Evolutionary conservation across 2,113 vertebrate genomes (phyloP), one percentile per base, ranked within the genome.

Genomic region (Eurypyga helias): DNA sequence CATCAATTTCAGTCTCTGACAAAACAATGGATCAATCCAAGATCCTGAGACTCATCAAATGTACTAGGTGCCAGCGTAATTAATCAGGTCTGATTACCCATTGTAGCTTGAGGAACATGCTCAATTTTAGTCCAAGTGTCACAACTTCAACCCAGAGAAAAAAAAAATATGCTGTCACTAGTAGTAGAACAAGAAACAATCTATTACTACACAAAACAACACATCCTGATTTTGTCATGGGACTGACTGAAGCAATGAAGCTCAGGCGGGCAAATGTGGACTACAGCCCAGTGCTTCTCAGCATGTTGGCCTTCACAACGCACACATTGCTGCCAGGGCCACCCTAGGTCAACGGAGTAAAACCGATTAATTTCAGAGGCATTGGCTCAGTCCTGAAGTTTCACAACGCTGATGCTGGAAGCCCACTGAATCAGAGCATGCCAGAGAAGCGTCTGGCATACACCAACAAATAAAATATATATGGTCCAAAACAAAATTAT

Each of bases 31-130:
- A 33, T 69, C 43, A 91, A 88, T 96, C 21, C 81, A 94, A 86
- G 46, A 86, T 95, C 21, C 57, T 43, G 57, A 96, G 78, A 86
- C 77, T 88, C 93, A 93, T 96, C 38, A 94, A 95, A 67, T 25
- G 14, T 55, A 46, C 36, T 10, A 19, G 51, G 34, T 90, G 73
- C 52, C 95, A 96, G 33, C 45, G 55, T 60, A 97, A 94, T 90
- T 57, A 87, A 80, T 71, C 81, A 65, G 45, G 28, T 86, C 54
- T 83, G 66, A 70, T 38, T 66, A 78, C 61, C 58, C 82, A 62
- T 26, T 89, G 48, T 55, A 92, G 62, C 82, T 93, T 76, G 51
- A 98, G 66, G 38, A 97, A 89, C 52, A 71, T 1, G 12, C 9
- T 82, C 85, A 76, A 5, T 93, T 96, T 93, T 71, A 80, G 28